These are phyloP conservation scores for Hiodon tergisus DNA, from an alignment of 2,113 vertebrate species.

Conservation along the genomic window DNA sequence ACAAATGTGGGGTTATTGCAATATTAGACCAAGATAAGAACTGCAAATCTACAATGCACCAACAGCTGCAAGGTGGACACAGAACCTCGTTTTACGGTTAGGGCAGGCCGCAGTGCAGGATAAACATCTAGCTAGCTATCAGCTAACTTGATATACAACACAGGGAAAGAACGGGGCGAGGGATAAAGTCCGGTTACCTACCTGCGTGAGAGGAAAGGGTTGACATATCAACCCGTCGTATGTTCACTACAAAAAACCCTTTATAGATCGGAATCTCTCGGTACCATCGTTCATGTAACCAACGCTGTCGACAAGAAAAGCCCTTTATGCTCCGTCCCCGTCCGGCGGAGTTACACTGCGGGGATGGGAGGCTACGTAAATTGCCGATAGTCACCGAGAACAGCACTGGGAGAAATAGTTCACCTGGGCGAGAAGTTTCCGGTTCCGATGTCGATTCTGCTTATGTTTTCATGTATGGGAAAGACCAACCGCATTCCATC, in stretches of 20 bases:
- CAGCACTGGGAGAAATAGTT: neutral
- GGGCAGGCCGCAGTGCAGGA: slow-evolving; percentile 29
- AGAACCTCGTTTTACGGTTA: neutral
- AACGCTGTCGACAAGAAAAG: neutral
- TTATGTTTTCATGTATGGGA: no score
- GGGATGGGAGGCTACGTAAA: slow-evolving; percentile 12
- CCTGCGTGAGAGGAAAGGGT: slow-evolving; percentile 8
- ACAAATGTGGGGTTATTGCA: no score
- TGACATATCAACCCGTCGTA: slow-evolving; percentile 9
- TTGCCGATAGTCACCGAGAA: neutral
- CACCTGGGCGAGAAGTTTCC: neutral
- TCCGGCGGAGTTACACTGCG: slow-evolving; percentile 17
- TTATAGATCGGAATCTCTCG: neutral
- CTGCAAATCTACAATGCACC: neutral
- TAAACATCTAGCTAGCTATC: neutral
- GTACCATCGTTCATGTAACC: neutral
- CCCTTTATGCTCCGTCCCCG: slow-evolving; percentile 13
- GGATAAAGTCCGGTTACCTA: neutral
- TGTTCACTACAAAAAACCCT: neutral
- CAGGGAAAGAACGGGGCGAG: neutral
- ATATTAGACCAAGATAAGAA: neutral
- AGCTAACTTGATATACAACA: no score
- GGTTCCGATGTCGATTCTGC: slow-evolving; percentile 4
- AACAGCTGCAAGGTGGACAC: neutral
- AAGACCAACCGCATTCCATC: no score